Base-by-base conservation (phyloP, 2,797 vertebrate species). In the Crypturellus tataupa region DNA sequence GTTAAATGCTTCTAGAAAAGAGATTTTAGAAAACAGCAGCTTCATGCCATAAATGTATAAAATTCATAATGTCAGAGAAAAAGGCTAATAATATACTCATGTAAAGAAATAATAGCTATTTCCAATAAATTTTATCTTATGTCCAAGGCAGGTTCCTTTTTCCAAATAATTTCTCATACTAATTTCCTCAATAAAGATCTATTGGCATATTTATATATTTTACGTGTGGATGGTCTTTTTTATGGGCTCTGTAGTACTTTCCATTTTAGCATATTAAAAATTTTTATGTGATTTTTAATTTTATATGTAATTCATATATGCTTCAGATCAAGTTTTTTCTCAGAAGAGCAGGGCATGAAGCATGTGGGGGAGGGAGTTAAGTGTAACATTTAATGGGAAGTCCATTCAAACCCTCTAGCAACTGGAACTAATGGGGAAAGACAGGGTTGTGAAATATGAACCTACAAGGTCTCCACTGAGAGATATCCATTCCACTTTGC, bases 381-480 rank as follows among this genome's bases (percentile, higher is more conserved):
- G 58, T 58, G 58, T 62, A 97, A 79, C 67, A 65, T 85, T 95
- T 94, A 95, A 90, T 76, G 83, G 85, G 68, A 91, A 77, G 89
- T 62, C 80, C 72, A 92, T 76, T 67, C 78, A 93, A 86, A 78
- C 59, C 5, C 7, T 85, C 82, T 94, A 83, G 92, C 87, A 93
- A 94, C 96, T 97, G 96, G 95, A 98, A 96, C 96, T 95, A 97
- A 97, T 94, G 86, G 87, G 71, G 67, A 96, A 94, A 96, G 96
- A 95, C 87, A 95, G 71, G 80, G 47, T 20, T 95, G 85, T 97
- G 96, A 97, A 98, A 97, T 12, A 21, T 82, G 94, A 98, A 71
- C 88, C 87, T 63, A 40, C 37, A 93, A 85, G 40, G 42, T 96
- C 82, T 96, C 93, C 78, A 71, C 56, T 72, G 93, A 95, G 80